These are phyloP conservation scores for Acrocephalus kingi DNA, from an alignment of 2,113 vertebrate genomes.

Conservation along the genomic window DNA sequence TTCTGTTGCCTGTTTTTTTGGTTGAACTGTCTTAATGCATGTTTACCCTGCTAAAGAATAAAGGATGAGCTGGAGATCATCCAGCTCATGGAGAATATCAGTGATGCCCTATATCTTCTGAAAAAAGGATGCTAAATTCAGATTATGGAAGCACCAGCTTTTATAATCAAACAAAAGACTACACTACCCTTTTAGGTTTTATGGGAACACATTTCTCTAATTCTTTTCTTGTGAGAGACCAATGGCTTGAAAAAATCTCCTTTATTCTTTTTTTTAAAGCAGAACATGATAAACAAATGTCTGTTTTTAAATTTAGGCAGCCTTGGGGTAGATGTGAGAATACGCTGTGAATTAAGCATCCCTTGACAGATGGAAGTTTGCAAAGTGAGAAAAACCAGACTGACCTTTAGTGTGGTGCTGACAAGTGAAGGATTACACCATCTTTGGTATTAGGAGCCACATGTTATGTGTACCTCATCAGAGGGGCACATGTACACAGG, in stretches of 20 bases:
- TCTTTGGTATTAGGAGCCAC: conserved; percentile 46
- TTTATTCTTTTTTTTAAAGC: conserved; percentile 18
- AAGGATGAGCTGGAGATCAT: neutral
- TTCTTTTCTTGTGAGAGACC: conserved; percentile 56
- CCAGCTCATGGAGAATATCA: neutral
- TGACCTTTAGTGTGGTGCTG: conserved; percentile 61
- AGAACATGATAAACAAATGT: conserved; percentile 67
- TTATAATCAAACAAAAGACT: neutral
- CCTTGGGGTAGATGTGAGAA: conserved; percentile 69
- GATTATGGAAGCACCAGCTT: neutral
- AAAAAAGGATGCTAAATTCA: neutral
- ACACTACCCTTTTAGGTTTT: neutral
- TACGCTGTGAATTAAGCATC: conserved; percentile 70
- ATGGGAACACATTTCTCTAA: conserved; percentile 37
- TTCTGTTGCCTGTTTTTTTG: neutral
- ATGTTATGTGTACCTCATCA: conserved; percentile 61
- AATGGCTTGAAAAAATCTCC: conserved; percentile 38
- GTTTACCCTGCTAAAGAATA: neutral
- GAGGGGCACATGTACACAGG: conserved; percentile 45
- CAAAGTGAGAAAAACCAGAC: conserved; percentile 78
- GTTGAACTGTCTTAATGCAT: neutral
- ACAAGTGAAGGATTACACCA: conserved; percentile 69
- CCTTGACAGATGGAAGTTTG: conserved; percentile 76
- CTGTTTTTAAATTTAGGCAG: conserved; percentile 70
- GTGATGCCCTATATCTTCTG: neutral